Conservation (phyloP, 2,888 invertebrate species). For the Spodoptera littoralis region DNA sequence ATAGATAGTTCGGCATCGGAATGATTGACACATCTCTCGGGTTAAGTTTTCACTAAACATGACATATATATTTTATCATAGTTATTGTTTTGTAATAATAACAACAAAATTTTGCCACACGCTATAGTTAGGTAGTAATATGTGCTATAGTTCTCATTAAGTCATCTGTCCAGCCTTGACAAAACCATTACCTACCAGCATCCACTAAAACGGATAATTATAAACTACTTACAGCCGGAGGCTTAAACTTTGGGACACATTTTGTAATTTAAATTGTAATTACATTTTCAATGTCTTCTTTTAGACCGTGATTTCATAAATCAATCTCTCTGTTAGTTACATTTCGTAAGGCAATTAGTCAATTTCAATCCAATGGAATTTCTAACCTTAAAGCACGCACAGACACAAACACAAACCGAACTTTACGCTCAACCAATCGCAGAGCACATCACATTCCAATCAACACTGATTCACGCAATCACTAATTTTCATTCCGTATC, state of each 20-base stretch:
- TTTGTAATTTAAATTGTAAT: constrained; percentile 9
- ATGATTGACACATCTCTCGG: no score
- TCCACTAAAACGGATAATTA: constrained; percentile 12
- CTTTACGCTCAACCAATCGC: constrained; percentile 7
- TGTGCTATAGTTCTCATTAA: no score
- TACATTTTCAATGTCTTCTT: no score
- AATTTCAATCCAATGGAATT: not conserved
- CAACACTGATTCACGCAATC: constrained; percentile 26
- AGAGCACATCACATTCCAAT: constrained; percentile 8
- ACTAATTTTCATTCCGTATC: constrained; percentile 8
- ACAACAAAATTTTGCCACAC: not conserved
- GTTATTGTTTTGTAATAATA: no score
- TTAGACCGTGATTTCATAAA: not conserved
- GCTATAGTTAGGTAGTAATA: no score
- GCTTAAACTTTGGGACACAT: constrained; percentile 6
- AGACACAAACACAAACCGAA: constrained; percentile 11
- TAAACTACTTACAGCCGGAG: constrained; percentile 6
- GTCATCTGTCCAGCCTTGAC: no score
- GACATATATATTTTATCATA: no score
- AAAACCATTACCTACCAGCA: not conserved
- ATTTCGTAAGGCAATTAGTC: no score
- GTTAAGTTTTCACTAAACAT: no score
- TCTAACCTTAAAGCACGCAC: constrained; percentile 9
- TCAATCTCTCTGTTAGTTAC: not conserved
- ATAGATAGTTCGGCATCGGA: no score